phyloP scores from a whole-genome alignment of 2,113 vertebrate genomes.

The Balaeniceps rex region DNA sequence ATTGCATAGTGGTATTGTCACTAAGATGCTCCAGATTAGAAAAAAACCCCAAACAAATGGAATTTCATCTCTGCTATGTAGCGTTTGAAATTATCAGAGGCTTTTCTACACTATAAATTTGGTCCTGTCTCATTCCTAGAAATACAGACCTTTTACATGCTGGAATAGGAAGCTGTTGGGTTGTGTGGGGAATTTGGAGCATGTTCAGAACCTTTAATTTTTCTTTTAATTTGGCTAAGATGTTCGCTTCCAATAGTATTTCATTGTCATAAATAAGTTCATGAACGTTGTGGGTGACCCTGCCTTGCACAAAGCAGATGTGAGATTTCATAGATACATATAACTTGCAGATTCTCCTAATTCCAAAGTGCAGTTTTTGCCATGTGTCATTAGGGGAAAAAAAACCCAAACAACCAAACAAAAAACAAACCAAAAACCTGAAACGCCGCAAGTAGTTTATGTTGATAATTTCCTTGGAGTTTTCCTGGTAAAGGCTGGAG shows the following conservation, averaged over 20 bases:
- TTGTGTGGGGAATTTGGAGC: not conserved
- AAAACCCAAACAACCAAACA: no score
- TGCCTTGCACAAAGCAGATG: not conserved
- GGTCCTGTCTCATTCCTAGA: not conserved
- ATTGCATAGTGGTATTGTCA: not conserved
- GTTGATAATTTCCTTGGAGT: not conserved
- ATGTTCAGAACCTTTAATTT: not conserved
- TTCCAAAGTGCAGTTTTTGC: not conserved
- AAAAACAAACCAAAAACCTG: not conserved
- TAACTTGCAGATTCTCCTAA: not conserved
- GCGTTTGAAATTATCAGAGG: not conserved
- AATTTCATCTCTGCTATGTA: not conserved
- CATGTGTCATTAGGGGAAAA: fast-evolving
- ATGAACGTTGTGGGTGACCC: not conserved
- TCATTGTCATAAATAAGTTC: not conserved
- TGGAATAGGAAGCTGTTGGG: not conserved
- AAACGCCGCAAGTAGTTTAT: not conserved
- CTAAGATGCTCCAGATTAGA: not conserved
- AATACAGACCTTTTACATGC: not conserved
- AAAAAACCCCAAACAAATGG: not conserved
- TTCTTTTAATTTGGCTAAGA: not conserved
- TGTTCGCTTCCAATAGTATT: not conserved
- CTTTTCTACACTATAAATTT: not conserved
- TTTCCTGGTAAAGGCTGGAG: not conserved
- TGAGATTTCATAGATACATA: not conserved